Evolutionary conservation across 2,113 vertebrate species (phyloP), one percentile per base, ranked within the genome.

Genomic region (Aramus guarauna): DNA sequence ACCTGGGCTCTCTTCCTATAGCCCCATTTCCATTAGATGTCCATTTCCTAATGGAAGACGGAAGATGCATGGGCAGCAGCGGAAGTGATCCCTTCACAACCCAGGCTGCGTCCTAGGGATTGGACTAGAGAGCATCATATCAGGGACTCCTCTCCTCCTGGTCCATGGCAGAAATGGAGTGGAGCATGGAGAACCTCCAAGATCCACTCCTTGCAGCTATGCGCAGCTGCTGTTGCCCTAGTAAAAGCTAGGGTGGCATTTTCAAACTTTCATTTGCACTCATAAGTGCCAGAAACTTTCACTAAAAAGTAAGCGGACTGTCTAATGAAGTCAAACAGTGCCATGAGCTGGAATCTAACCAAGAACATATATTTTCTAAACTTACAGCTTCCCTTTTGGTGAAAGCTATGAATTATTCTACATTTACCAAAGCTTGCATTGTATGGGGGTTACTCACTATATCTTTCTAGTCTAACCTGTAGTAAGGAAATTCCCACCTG

Each of bases 211-310:
- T 64, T 39, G 14, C 8, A 59, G 30, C 45, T 23, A 77, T 30
- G 9, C 34, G 36, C 22, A 50, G 84, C 24, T 34, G 26, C 41
- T 36, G 29, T 0, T 0, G 0, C 27, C 43, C n/a, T 43, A 20
- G 30, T 22, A 47, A 79, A 79, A 76, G 53, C 34, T 17, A 37
- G 3, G 6, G 43, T 24, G 23, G 39, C 37, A 41, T 89, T 93
- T 92, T 67, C 43, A 76, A 77, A 30, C 43, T 50, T 79, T 10
- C 68, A 34, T 64, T 37, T 72, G 17, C 23, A 69, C 48, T 39
- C 2, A 0, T 32, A 67, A 79, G 21, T 15, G 29, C 19, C n/a
- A 36, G 29, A 59, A 84, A 64, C 24, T 30, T 59, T 9, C 36
- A 84, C 20, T 63, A 52, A 93, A 84, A 53, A 2, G 5, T 14